Base-by-base conservation (phyloP, 1,140 invertebrate species). In the Drosophila hydei region DNA sequence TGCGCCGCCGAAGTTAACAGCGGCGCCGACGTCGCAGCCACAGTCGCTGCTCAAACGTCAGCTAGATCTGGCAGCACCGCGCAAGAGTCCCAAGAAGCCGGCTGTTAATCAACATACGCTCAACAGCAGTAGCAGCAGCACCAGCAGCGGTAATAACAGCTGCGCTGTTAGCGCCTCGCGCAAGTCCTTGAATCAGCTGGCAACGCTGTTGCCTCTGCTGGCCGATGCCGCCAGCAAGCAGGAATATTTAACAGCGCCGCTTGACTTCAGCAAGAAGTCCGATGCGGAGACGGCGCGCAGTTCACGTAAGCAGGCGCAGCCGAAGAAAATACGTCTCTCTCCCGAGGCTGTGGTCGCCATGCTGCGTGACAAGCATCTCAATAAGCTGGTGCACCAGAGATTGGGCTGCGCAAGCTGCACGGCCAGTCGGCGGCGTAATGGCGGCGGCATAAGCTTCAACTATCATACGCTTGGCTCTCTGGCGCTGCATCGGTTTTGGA, bases 381-480 rank as follows among this genome's bases (percentile, higher is more conserved):
- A 89, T 75, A 77, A 79, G 1, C 72, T 91, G 70, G 88, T 90
- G 4, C 78, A 87, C 8, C 73, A 77, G 8, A 79, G 78, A 11
- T 50, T 90, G 14, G 79, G 75, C 23, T 91, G 91, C 61, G 59
- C 36, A 27, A 61, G 55, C 30, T 89, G 72, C 54, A 33, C 67
- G 6, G 56, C 56, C 3, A 55, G 51, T 4, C 50, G 55, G 1
- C 76, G 75, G n/a, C 84, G 90, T 52, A 80, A 65, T 11, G 70
- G 47, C 19, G 38, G 21, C 50, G 60, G 55, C 56, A 81, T 91
- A 3, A 79, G 81, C 42, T 91, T 91, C 40, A 92, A 92, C 0
- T 93, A 93, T 61, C 93, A 93, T 43, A 93, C 90, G 4, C 90
- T 88, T 11, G 90, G 90, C 12, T 93, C 93, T 0, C 62, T 93